Conservation (phyloP, 2,888 invertebrate species). For the Drosophila hawaiiensis region DNA sequence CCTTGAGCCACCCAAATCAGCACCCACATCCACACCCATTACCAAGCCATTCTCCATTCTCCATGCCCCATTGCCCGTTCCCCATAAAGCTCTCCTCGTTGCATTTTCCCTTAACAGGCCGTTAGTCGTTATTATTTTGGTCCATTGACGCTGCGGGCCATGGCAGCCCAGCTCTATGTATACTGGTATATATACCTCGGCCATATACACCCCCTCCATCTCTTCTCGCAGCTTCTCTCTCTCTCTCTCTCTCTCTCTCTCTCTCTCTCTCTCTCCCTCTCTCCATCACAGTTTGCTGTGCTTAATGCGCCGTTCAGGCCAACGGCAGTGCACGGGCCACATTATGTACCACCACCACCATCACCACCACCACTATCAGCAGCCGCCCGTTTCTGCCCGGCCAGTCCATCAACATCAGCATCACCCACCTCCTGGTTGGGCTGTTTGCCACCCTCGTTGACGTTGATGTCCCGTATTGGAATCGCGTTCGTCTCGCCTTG, state of each 20-base stretch:
- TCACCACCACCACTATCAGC: slow-evolving; percentile 20
- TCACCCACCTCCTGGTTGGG: slow-evolving; percentile 37
- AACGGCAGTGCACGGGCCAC: slow-evolving; percentile 58
- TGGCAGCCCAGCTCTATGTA: slow-evolving; percentile 62
- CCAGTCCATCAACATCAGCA: slow-evolving; percentile 58
- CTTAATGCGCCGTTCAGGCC: slow-evolving; percentile 66
- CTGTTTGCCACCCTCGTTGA: slow-evolving; percentile 70
- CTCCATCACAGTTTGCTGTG: slow-evolving; percentile 20
- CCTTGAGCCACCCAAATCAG: slow-evolving; percentile 58
- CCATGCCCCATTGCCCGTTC: slow-evolving; percentile 60
- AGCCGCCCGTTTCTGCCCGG: slow-evolving; percentile 17
- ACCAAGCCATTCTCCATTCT: slow-evolving; percentile 55
- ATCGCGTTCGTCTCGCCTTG: slow-evolving; percentile 73
- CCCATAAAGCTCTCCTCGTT: slow-evolving; percentile 45
- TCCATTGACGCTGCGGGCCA: slow-evolving; percentile 83
- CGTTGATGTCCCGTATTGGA: slow-evolving; percentile 82
- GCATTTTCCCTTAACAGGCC: slow-evolving; percentile 78
- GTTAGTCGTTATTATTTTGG: slow-evolving; percentile 83
- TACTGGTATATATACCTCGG: slow-evolving; percentile 34
- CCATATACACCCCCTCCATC: slow-evolving; percentile 18
- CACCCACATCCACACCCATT: slow-evolving; percentile 33
- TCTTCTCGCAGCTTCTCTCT: neutral
- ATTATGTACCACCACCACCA: slow-evolving; percentile 69
- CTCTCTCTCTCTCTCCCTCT: neutral
- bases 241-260: neutral